Conservation (phyloP, 2,888 invertebrate genomes). For the Diadromus collaris region DNA sequence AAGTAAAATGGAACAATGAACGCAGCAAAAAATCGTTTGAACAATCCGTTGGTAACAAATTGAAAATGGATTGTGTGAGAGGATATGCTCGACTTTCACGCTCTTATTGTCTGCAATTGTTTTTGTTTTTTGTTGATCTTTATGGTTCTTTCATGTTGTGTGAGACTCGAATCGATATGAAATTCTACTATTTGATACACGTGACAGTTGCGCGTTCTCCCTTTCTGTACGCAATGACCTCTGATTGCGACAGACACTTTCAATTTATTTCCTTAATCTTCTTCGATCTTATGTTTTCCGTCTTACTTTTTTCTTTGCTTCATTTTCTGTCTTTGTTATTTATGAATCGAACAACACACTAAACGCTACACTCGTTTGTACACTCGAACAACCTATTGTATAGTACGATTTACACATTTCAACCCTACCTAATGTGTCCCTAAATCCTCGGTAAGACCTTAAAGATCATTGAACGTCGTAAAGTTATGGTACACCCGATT, state of each 20-base stretch:
- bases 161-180: conserved; percentile 48
- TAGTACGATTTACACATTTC: conserved; percentile 56
- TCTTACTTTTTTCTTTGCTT: conserved; percentile 1
- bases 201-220: conserved; percentile 27
- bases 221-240: conserved; percentile 54
- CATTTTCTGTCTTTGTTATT: conserved; percentile 37
- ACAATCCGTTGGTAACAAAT: background rate
- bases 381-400: conserved; percentile 61
- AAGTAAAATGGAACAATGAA: background rate
- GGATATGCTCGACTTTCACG: conserved; percentile 58
- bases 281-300: background rate
- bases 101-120: conserved; percentile 59
- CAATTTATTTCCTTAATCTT: conserved; percentile 22
- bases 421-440: conserved; percentile 47
- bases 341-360: conserved; percentile 59
- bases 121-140: conserved; percentile 32
- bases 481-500: conserved; percentile 55
- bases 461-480: conserved; percentile 56
- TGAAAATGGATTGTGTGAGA: background rate
- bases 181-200: conserved; percentile 34
- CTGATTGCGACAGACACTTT: conserved; percentile 47
- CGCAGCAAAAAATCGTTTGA: background rate
- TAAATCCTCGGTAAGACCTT: conserved; percentile 36
- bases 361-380: conserved; percentile 59
- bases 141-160: conserved; percentile 46